phyloP scores from a whole-genome alignment of 2,888 invertebrate species.

The Fragum fragum region DNA sequence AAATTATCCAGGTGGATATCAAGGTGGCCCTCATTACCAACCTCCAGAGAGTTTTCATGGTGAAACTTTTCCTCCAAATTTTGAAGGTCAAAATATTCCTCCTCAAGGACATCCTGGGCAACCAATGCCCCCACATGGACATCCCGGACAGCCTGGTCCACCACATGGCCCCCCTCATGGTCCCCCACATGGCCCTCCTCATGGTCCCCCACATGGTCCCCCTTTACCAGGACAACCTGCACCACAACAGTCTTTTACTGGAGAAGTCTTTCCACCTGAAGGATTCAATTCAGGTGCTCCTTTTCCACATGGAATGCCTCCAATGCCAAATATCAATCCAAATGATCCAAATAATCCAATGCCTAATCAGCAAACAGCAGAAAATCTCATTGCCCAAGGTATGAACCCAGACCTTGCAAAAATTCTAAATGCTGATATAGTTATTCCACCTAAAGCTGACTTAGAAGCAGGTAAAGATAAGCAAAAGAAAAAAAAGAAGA shows the following conservation, averaged over 20 bases:
- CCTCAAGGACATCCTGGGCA: constrained; percentile 13
- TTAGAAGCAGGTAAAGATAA: constrained; percentile 36
- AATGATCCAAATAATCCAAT: constrained; percentile 29
- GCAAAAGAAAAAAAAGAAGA: constrained; percentile 62
- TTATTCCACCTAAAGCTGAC: constrained; percentile 24
- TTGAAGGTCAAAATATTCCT: constrained; percentile 15
- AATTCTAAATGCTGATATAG: constrained; percentile 53
- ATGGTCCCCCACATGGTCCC: constrained; percentile 27
- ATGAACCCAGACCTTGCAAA: constrained; percentile 67
- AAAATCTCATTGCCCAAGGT: constrained; percentile 62
- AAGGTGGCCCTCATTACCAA: not conserved
- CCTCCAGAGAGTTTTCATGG: constrained; percentile 11
- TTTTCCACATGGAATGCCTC: constrained; percentile 25
- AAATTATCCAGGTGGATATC: constrained; percentile 2
- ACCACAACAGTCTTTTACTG: constrained; percentile 42
- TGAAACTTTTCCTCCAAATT: constrained; percentile 17
- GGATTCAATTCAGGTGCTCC: constrained; percentile 30
- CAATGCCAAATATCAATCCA: constrained; percentile 38
- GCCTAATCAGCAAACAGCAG: constrained; percentile 51
- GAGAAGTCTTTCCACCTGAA: constrained; percentile 48
- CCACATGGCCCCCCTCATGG: not conserved
- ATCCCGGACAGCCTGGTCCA: not conserved
- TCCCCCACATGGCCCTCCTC: constrained; percentile 38
- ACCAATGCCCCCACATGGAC: constrained; percentile 23
- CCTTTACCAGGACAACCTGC: constrained; percentile 19